Base-by-base conservation (phyloP, 2,888 invertebrate species). In the Lithophane socia region DNA sequence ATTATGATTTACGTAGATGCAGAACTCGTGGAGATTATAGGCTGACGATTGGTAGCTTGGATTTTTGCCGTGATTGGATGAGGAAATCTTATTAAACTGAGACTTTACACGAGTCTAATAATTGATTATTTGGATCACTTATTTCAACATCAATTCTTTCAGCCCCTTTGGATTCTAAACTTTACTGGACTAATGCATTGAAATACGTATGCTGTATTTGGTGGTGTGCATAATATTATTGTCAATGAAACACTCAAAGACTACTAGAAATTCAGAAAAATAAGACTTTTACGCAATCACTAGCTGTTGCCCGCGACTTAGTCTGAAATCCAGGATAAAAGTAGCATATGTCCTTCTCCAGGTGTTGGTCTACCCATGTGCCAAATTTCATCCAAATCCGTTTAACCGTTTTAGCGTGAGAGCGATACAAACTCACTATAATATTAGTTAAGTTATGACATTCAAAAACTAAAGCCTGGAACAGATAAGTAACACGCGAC, bases 1-100 rank as follows among this genome's bases (percentile, higher is more conserved):
- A 88, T 87, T 88, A 88, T 85, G 85, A 88, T 84, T 84, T 88
- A 87, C 75, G 75, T 77, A 9, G 75, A 29, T 52, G 72, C 67
- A 60, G 56, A 54, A 63, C 84, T 67, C 73, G 78, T 66, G 74
- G 68, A 76, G 78, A 84, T 73, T 73, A 67, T 24, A 13, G 24
- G 16, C 65, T 56, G 73, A 37, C 29, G 73, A 73, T 73, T 60
- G 67, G 61, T 21, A 37, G 65, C 47, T 42, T 54, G 3, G 52
- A 73, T n/a, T 73, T 71, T 16, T 24, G 42, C 18, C 7, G 21
- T 74, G 42, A 73, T 66, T 58, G 24, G 24, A 60, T 80, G 16
- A 24, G 42, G 37, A 58, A 71, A 56, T 10, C 24, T 47, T 54
- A 24, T 9, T 18, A 0, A 21, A 56, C 0, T 66, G 12, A 24